Evolutionary conservation across 2,797 vertebrate genomes (phyloP).

Genomic region (Sebastes minor): DNA sequence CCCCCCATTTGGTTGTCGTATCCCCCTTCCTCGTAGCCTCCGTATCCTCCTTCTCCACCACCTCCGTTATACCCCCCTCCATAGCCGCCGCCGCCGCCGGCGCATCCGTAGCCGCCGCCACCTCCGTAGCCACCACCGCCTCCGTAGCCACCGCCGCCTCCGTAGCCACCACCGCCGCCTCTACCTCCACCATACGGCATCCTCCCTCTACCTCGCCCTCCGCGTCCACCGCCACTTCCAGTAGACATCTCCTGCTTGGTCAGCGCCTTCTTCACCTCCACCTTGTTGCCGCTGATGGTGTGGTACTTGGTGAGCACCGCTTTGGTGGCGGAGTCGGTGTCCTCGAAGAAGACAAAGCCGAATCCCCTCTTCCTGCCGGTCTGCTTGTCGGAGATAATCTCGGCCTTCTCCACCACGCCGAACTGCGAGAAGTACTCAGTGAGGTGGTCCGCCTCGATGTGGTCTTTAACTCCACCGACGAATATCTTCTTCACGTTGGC

Average conservation of each 20-base stretch:
- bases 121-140: constrained; percentile 86
- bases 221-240: constrained; percentile 19
- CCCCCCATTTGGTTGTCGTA: constrained; percentile 85
- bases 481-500: constrained; percentile 99
- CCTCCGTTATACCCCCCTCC: constrained; percentile 76
- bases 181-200: constrained; percentile 64
- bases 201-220: constrained; percentile 77
- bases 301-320: constrained; percentile 94
- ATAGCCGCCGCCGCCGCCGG: constrained; percentile 70
- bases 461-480: constrained; percentile 92
- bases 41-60: constrained; percentile 86
- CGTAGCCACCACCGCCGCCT: constrained; percentile 75
- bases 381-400: constrained; percentile 98
- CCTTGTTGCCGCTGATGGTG: constrained; percentile 93
- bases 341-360: constrained; percentile 96
- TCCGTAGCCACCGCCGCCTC: constrained; percentile 73
- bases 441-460: constrained; percentile 88
- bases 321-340: constrained; percentile 95
- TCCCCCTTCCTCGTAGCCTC: constrained; percentile 82
- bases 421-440: constrained; percentile 93
- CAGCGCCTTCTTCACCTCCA: constrained; percentile 97
- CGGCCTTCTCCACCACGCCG: constrained; percentile 93
- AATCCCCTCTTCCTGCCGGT: constrained; percentile 96
- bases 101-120: no score
- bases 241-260: constrained; percentile 94